phyloP scores from a whole-genome alignment of 2,888 invertebrate species.

The Pristionchus japonicus region DNA sequence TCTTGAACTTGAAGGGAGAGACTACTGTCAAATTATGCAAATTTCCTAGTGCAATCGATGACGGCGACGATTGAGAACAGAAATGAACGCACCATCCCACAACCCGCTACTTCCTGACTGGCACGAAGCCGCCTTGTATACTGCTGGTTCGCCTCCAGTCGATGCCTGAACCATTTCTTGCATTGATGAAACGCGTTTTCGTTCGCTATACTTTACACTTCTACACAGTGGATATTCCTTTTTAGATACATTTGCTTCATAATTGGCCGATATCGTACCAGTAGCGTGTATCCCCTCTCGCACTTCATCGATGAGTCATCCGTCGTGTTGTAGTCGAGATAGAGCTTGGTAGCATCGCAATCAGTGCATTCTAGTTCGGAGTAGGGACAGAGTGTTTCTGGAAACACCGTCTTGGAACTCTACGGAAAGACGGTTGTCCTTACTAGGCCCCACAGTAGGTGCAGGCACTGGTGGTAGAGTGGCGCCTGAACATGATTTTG shows the following conservation, averaged over 20 bases:
- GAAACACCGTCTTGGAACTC: no score
- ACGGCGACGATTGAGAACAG: no score
- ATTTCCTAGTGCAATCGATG: no score
- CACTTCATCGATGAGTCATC: not conserved
- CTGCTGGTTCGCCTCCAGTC: not conserved
- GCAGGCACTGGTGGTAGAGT: not conserved
- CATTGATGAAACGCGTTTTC: no score
- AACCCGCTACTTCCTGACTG: not conserved
- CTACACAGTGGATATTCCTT: no score
- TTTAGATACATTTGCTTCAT: no score
- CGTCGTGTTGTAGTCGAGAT: not conserved
- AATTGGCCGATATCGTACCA: not conserved
- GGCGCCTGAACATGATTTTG: not conserved
- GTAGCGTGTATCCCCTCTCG: not conserved
- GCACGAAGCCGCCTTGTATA: not conserved
- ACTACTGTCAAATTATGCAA: no score
- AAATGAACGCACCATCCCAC: not conserved
- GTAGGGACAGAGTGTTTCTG: not conserved
- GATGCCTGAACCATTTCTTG: not conserved
- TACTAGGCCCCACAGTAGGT: not conserved
- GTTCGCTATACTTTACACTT: no score
- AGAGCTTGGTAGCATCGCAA: not conserved
- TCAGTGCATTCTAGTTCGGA: not conserved
- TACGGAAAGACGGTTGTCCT: no score
- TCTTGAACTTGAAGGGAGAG: no score